These are phyloP conservation scores for Papilio protenor DNA, from an alignment of 2,888 invertebrate species.

Conservation along the genomic window DNA sequence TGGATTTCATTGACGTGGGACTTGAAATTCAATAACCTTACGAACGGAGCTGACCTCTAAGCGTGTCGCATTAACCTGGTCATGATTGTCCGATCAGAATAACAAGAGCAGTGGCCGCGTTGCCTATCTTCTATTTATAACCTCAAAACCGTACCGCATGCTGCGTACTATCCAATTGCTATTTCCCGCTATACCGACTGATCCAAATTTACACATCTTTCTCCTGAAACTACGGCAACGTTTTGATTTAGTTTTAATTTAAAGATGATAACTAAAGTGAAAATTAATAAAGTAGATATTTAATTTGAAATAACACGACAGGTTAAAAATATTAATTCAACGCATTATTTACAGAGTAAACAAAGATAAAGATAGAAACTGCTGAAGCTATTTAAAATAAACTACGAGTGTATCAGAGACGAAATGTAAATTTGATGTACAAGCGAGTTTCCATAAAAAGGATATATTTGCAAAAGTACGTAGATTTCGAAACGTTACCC, in stretches of 20 bases:
- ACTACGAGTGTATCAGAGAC: not conserved
- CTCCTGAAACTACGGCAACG: not conserved
- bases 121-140: slow-evolving; percentile 76
- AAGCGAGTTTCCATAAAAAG: not conserved
- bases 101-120: slow-evolving; percentile 75
- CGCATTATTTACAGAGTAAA: not conserved
- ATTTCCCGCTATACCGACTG: slow-evolving; percentile 62
- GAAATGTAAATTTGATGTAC: not conserved
- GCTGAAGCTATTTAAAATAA: not conserved
- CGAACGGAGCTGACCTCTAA: slow-evolving; percentile 44
- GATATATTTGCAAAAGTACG: not conserved
- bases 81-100: slow-evolving; percentile 73
- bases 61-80: slow-evolving; percentile 61
- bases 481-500: not conserved
- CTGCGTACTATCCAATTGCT: slow-evolving; percentile 66
- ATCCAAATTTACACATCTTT: slow-evolving; percentile 45
- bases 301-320: not conserved
- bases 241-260: not conserved
- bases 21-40: slow-evolving; percentile 58
- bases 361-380: not conserved
- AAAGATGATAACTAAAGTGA: not conserved
- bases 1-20: slow-evolving; percentile 56
- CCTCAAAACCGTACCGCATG: slow-evolving; percentile 59
- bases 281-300: no score
- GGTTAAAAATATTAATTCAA: not conserved